A percentile compares a stretch with the other conserved stretches of the same genome.
Evolutionary conservation across 2,797 vertebrate genomes (phyloP).

Genomic region (Dendrocincla fuliginosa): DNA sequence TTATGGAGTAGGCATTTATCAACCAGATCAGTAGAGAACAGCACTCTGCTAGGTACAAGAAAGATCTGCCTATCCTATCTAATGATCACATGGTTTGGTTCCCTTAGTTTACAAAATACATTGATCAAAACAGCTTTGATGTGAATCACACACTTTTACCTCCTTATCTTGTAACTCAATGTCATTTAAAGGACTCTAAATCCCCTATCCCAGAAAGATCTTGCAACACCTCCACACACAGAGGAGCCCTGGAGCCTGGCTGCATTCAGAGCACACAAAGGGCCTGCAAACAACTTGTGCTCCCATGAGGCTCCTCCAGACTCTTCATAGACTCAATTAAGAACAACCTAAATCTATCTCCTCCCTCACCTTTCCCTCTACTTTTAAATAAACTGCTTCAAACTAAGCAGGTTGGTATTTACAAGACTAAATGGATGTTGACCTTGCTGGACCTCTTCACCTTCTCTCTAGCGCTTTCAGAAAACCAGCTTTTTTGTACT

Average conservation of each 20-base stretch:
- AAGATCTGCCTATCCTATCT: not conserved
- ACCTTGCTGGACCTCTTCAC: not conserved
- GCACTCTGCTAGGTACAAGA: not conserved
- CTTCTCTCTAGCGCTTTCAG: not conserved
- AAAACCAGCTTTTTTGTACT: not conserved
- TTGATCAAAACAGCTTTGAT: not conserved
- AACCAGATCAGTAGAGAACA: not conserved
- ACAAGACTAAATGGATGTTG: not conserved
- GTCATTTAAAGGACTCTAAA: not conserved
- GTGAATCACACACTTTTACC: not conserved
- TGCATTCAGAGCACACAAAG: not conserved
- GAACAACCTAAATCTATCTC: not conserved
- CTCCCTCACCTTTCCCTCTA: not conserved
- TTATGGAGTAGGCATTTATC: not conserved
- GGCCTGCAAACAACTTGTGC: fast-evolving
- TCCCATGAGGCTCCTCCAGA: not conserved
- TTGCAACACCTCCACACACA: not conserved
- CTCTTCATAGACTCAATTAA: not conserved
- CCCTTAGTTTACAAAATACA: not conserved
- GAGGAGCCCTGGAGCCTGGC: not conserved
- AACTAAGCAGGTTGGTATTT: not conserved
- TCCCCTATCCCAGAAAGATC: not conserved
- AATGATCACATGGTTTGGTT: not conserved
- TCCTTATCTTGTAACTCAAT: not conserved
- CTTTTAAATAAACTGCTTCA: not conserved